phyloP scores from a whole-genome alignment of 1,140 invertebrate genomes.

The Drosophila melanogaster region Release_6_plus_ISO1_MT NT_033777.3:7171501-7172000 shows the following conservation, averaged over 20 bases:
- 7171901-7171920: too few relatives aligned
- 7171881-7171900: too few relatives aligned
- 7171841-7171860: too few relatives aligned
- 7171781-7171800: neutral
- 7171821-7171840: too few relatives aligned
- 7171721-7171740: slow-evolving; percentile 39
- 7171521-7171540: slow-evolving; percentile 23
- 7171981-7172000: too few relatives aligned
- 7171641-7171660: slow-evolving; percentile 71
- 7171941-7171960: too few relatives aligned
- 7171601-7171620: slow-evolving; percentile 81
- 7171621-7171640: slow-evolving; percentile 60
- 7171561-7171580: slow-evolving; percentile 60
- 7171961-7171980: too few relatives aligned
- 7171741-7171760: slow-evolving; percentile 60
- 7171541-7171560: slow-evolving; percentile 12
- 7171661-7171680: slow-evolving; percentile 59
- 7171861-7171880: too few relatives aligned
- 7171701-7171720: slow-evolving; percentile 43
- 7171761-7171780: slow-evolving; percentile 38
- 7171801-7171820: neutral
- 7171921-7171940: too few relatives aligned
- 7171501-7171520: slow-evolving; percentile 1
- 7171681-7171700: slow-evolving; percentile 23
- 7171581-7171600: slow-evolving; percentile 80